Evolutionary conservation across 2,888 invertebrate species (phyloP).

Genomic region (Eupithecia centaureata): DNA sequence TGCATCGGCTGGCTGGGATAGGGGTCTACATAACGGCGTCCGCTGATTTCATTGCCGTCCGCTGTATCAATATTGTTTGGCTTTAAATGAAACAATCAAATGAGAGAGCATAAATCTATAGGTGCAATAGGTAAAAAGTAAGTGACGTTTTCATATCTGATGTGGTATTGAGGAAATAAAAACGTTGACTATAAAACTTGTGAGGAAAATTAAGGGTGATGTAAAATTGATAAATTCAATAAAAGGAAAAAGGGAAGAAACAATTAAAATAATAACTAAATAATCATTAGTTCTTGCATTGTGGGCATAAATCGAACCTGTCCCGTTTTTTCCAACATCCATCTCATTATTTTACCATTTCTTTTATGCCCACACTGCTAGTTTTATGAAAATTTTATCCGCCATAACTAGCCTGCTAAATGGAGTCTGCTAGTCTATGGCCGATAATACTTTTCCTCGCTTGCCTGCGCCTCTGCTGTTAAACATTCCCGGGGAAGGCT

Average conservation of each 20-base stretch:
- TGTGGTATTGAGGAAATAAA: background rate
- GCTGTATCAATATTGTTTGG: conserved; percentile 77
- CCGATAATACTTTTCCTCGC: conserved; percentile 62
- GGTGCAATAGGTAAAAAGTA: background rate
- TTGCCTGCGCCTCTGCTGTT: conserved; percentile 80
- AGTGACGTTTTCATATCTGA: background rate
- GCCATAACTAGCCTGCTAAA: conserved; percentile 31
- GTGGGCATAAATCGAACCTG: background rate
- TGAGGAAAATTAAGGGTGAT: background rate
- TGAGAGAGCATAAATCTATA: conserved; percentile 5
- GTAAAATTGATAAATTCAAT: background rate
- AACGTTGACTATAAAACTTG: background rate
- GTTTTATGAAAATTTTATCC: conserved; percentile 38
- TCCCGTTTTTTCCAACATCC: background rate
- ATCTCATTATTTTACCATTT: background rate
- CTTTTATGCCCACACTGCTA: conserved; percentile 1
- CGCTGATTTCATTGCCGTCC: conserved; percentile 78
- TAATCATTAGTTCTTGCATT: background rate
- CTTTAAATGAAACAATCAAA: conserved; percentile 69
- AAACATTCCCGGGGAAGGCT: conserved; percentile 74
- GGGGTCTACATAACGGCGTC: conserved; percentile 75
- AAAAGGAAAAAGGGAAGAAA: background rate
- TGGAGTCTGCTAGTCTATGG: conserved; percentile 40
- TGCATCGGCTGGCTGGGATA: conserved; percentile 78
- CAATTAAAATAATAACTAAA: background rate